Base-by-base conservation (phyloP, 2,888 invertebrate species). In the Cyclophora albipunctata region DNA sequence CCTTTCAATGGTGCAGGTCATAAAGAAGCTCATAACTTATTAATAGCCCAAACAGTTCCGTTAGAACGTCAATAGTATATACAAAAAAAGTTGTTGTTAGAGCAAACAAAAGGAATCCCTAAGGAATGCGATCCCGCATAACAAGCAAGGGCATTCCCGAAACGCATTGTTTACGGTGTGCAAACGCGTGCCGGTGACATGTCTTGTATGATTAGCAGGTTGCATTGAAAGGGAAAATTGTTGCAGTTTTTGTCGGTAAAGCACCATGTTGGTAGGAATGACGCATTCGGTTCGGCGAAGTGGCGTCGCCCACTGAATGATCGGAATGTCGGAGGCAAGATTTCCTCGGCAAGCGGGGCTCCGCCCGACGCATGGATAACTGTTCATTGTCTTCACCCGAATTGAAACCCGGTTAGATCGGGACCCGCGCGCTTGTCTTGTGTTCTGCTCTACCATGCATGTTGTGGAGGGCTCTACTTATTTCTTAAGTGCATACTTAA, bases 101-200 rank as follows among this genome's bases (percentile, higher is more conserved):
- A 69, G 74, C 83, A 87, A 87, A 88, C 86, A 88, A 87, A 87
- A 87, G 87, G 87, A 80, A 84, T 88, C 84, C 87, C 87, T 82
- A 66, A 84, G 81, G 86, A 87, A 87, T 87, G 86, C 71, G 79
- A 74, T 75, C 75, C 75, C 72, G 78, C 71, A 80, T 78, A 84
- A 84, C 85, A 86, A 84, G 75, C 62, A 72, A 76, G 86, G 87
- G 87, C 80, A 80, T 81, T 84, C 86, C 87, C 87, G 71, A 87
- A 87, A 85, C 76, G 79, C 73, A 80, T 84, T 87, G 87, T 88
- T 87, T 87, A 88, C 87, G 71, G 72, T 69, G 65, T 66, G 64
- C 67, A 61, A 62, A 60, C 69, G 68, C 69, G 73, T 71, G 73
- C 65, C 53, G 55, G 74, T 66, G 75, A 68, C 71, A 69, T 68